Base-by-base conservation (phyloP, 1,140 invertebrate genomes). In the Drosophila nebulosa region DNA sequence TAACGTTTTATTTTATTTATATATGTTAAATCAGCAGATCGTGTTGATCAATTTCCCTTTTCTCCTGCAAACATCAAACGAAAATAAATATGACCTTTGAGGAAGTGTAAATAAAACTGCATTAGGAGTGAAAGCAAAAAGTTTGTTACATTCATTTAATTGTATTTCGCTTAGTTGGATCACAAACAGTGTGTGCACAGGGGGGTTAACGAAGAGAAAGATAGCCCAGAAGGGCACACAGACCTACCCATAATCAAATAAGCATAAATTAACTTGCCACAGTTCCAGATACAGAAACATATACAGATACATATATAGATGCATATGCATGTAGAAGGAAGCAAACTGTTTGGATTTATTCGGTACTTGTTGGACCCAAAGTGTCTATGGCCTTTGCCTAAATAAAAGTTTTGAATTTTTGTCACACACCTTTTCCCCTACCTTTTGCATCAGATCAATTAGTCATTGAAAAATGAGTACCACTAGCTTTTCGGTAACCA, bases 61-160 rank as follows among this genome's bases (percentile, higher is more conserved):
- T 32, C 10, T 32, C 3, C 30, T 32, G 30, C 2, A 12, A 39
- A 5, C 14, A 46, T 21, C 2, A 18, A 9, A 42, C 0, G 1
- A 4, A 42, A 18, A 18, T 42, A 2, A 42, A 5, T 46, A 46
- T 9, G 7, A 7, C 39, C 16, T 46, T 46, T 21, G 7, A 2
- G 2, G 3, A 46, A 46, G 39, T 10, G 39, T 46, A 62, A 1
- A 10, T 39, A 63, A 7, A 75, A 62, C 22, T 65, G 64, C 64
- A 84, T 76, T 75, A 83, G 67, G 71, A 61, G 50, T 21, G 56
- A 75, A 75, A 53, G 55, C 58, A 52, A 62, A 69, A 73, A 72
- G 36, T 66, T 78, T 42, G 36, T 58, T 64, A 55, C 39, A 46
- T 39, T 60, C 61, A 63, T 64, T 61, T 72, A 71, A 71, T 60